Percentiles rank a stretch among this genome's conserved stretches.
Evolutionary conservation across 2,888 invertebrate species (phyloP).

Genomic region (Caenorhabditis macrosperma): DNA sequence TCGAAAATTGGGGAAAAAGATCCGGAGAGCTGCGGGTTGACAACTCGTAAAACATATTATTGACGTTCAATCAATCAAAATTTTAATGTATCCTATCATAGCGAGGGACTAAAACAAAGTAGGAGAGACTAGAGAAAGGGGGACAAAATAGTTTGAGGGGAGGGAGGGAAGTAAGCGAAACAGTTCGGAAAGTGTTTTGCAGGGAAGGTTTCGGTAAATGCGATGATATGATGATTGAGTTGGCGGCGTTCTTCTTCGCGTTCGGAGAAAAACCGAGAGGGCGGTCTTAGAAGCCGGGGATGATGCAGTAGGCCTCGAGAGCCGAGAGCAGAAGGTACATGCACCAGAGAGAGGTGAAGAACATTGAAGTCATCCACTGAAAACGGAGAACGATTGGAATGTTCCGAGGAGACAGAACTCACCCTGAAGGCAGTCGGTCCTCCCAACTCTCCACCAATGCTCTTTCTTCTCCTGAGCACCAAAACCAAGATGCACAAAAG

Average conservation of each 20-base stretch:
- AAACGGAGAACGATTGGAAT: slow-evolving; percentile 13
- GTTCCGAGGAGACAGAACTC: slow-evolving; percentile 1
- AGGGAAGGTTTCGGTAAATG: slow-evolving; percentile 26
- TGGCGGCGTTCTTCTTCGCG: slow-evolving; percentile 35
- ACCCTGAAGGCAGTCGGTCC: slow-evolving; percentile 76
- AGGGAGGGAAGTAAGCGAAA: slow-evolving; percentile 50
- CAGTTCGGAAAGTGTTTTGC: slow-evolving; percentile 54
- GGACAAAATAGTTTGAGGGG: slow-evolving; percentile 3
- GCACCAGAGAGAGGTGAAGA: slow-evolving; percentile 92
- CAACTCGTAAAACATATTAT: slow-evolving; percentile 53
- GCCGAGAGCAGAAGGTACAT: slow-evolving; percentile 93
- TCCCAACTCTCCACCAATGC: slow-evolving; percentile 78
- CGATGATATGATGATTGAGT: slow-evolving; percentile 47
- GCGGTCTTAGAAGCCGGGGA: slow-evolving; percentile 84
- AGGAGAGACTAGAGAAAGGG: slow-evolving; percentile 3
- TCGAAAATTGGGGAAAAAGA: slow-evolving; percentile 1
- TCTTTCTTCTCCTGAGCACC: slow-evolving; percentile 73
- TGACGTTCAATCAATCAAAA: slow-evolving; percentile 27
- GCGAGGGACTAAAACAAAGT: slow-evolving; percentile 13
- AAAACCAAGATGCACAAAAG: slow-evolving; percentile 77
- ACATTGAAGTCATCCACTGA: slow-evolving; percentile 85
- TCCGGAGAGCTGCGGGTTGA: slow-evolving; percentile 39
- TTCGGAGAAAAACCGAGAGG: slow-evolving; percentile 26
- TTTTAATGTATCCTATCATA: slow-evolving; percentile 29
- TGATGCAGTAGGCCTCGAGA: slow-evolving; percentile 93